Evolutionary conservation across 2,888 invertebrate species (phyloP), one percentile per base, ranked within the genome.

Genomic region (Allacma fusca): DNA sequence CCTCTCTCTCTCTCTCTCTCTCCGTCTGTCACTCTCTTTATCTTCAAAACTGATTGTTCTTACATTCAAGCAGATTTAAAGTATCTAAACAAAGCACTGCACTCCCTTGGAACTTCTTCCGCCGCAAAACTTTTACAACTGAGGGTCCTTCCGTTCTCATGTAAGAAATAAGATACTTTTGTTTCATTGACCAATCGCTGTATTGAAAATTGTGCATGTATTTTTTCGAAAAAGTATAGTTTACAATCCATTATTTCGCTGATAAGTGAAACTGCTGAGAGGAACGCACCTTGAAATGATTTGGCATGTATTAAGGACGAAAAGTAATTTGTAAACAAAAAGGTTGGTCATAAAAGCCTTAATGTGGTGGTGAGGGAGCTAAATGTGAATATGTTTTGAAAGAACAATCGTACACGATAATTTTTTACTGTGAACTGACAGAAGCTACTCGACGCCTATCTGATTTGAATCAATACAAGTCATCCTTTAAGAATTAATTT

Each of bases 381-480:
- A 50, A 50, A 50, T 50, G 62, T 62, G 23, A 24, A 62, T 24
- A 12, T 62, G 62, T 62, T 62, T 62, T 62, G 62, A 62, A 62
- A 62, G 62, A 62, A 62, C 62, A 62, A 62, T 24, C 23, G 5
- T 62, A 1, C 19, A 62, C 23, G 62, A 62, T 62, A 62, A 62
- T 62, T 62, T 44, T 44, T 43, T 44, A 44, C 12, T 16, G 50
- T 5, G n/a, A 62, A 74, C 73, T 64, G 73, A 74, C 73, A 74
- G 73, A 34, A 74, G 73, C 73, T 43, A 74, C 73, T 74, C 73
- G 28, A 73, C 72, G 68, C 69, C 69, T 76, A 76, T 76, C 76
- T 76, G 68, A 76, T 76, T 70, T 76, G 69, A 76, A 76, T 76
- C 76, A 69, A 69, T 76, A 59, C 76, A 34, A 76, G 76, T 76